Conservation (phyloP, 1,140 invertebrate genomes). For the Drosophila simulans region DNA sequence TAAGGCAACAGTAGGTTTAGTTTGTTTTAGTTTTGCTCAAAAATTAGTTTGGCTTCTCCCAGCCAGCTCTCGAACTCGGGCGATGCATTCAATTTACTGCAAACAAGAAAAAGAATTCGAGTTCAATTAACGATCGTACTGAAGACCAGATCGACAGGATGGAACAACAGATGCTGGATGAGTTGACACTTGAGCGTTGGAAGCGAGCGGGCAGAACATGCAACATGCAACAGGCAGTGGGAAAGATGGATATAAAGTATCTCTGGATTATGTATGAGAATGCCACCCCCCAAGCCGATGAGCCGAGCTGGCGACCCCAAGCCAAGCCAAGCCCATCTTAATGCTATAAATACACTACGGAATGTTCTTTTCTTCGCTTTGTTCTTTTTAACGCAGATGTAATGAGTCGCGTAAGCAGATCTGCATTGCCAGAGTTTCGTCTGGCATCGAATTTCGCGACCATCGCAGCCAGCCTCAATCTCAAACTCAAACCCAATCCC, state of each 20-base stretch:
- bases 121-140: conserved; percentile 58
- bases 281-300: conserved; percentile 28
- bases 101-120: conserved; percentile 71
- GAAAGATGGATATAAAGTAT: conserved; percentile 24
- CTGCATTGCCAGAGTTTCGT: conserved; percentile 41
- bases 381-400: conserved; percentile 28
- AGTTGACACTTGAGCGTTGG: conserved; percentile 49
- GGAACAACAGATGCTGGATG: conserved; percentile 46
- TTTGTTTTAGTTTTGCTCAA: conserved; percentile 50
- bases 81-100: conserved; percentile 70
- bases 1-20: conserved; percentile 39
- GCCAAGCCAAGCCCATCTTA: conserved; percentile 56
- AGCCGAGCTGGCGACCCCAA: conserved; percentile 57
- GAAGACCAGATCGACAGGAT: conserved; percentile 34
- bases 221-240: conserved; percentile 46
- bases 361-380: not conserved
- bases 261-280: conserved; percentile 25
- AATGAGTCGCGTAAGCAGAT: conserved; percentile 52
- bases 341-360: conserved; percentile 38
- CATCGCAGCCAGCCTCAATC: conserved; percentile 31
- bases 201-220: conserved; percentile 28
- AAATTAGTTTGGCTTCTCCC: conserved; percentile 39
- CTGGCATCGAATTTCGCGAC: conserved; percentile 78
- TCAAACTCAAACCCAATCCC: conserved; percentile 2
- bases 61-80: conserved; percentile 31